Evolutionary conservation across 2,888 invertebrate genomes (phyloP), one percentile per base, ranked within the genome.

Genomic region (Melolontha melolontha): DNA sequence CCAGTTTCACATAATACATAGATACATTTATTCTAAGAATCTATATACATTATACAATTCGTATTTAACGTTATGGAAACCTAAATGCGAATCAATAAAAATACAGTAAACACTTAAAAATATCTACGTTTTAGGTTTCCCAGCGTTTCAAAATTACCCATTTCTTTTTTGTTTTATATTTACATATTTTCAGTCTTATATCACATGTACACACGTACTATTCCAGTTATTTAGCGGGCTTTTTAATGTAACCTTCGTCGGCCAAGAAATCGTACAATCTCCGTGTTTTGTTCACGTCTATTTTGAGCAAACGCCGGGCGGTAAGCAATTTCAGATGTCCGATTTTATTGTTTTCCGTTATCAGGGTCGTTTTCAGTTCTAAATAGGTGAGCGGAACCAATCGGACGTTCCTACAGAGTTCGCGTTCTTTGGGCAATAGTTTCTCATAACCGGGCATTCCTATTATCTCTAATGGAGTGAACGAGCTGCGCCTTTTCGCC

Each of bases 221-320:
- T 4, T 22, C 4, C 22, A 22, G 22, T 22, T 59, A 59, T 47
- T 59, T 59, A 11, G 16, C 63, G 5, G 72, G 87, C 80, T 89
- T 90, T 80, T 85, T 86, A 72, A 94, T 89, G 79, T 89, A 91
- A 34, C 93, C 93, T 79, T 92, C 89, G 75, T 88, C 84, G 66
- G 91, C 83, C 29, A 95, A 85, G 81, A 92, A 90, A 84, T 93
- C 92, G 84, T 92, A 93, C 76, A 96, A 89, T 82, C 94, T 94
- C 71, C 96, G 88, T 0, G 96, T 97, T 82, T 93, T 93, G 82
- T 96, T 96, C 1, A 97, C 97, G 85, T 97, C 96, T 75, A 97
- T 97, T 83, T 96, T 96, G 42, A 96, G 88, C 50, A 96, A 86
- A 49, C 87, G 87, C 62, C 97, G 85, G 0, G 96, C 96, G 79